Percentiles rank a stretch among this genome's conserved stretches.
Evolutionary conservation across 2,888 invertebrate genomes (phyloP).

Genomic region (Chaitophorus viminalis): DNA sequence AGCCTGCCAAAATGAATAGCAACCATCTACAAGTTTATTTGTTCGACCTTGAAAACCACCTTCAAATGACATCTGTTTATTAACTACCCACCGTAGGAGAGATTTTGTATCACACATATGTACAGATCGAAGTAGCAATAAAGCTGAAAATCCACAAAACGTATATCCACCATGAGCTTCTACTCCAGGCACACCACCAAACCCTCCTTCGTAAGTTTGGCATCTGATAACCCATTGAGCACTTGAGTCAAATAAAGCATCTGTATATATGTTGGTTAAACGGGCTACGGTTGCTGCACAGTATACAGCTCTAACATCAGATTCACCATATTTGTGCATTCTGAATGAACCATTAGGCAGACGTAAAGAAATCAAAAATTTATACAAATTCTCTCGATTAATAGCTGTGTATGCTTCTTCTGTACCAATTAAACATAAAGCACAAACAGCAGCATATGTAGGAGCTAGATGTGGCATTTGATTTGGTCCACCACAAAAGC

Average conservation of each 20-base stretch:
- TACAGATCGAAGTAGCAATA: slow-evolving; percentile 83
- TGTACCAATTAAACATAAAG: slow-evolving; percentile 86
- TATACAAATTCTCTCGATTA: slow-evolving; percentile 77
- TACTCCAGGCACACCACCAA: slow-evolving; percentile 91
- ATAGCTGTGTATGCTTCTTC: slow-evolving; percentile 87
- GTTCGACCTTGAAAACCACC: slow-evolving; percentile 98
- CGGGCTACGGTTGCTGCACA: slow-evolving; percentile 93
- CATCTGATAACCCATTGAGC: slow-evolving; percentile 94
- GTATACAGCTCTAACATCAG: slow-evolving; percentile 95
- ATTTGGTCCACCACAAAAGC: slow-evolving; percentile 94
- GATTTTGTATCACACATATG: slow-evolving; percentile 80
- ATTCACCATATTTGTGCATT: slow-evolving; percentile 92
- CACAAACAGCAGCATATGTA: slow-evolving; percentile 96
- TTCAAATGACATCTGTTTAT: slow-evolving; percentile 91
- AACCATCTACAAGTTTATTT: slow-evolving; percentile 97
- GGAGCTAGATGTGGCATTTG: slow-evolving; percentile 94
- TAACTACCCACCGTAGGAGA: slow-evolving; percentile 86
- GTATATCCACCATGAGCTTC: slow-evolving; percentile 99
- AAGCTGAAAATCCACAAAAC: slow-evolving; percentile 93
- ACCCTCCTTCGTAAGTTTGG: slow-evolving; percentile 99
- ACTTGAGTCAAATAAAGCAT: slow-evolving; percentile 83
- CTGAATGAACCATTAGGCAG: slow-evolving; percentile 89
- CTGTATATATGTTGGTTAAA: slow-evolving; percentile 81
- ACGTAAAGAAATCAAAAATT: slow-evolving; percentile 82
- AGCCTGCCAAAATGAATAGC: slow-evolving; percentile 99